Conservation (phyloP, 2,888 invertebrate species). For the Teleogryllus oceanicus region DNA sequence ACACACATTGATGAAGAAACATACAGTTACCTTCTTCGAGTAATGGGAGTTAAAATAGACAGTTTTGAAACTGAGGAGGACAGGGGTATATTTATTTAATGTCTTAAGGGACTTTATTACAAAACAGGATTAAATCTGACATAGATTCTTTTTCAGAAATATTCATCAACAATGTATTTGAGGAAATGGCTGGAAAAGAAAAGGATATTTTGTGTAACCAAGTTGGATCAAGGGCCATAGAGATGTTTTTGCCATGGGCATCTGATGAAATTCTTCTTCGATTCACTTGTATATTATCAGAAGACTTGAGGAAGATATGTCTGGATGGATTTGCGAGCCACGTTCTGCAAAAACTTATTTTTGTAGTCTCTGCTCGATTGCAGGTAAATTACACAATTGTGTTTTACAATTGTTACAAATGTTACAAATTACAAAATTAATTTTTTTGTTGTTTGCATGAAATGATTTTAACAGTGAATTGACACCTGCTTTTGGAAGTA, state of each 20-base stretch:
- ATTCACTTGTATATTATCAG: slow-evolving; percentile 60
- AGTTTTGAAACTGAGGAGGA: slow-evolving; percentile 69
- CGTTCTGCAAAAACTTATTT: slow-evolving; percentile 68
- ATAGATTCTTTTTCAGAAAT: slow-evolving; percentile 50
- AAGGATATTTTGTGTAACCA: slow-evolving; percentile 73
- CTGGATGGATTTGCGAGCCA: slow-evolving; percentile 76
- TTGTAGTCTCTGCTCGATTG: slow-evolving; percentile 35
- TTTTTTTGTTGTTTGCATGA: too few relatives aligned
- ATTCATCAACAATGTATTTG: slow-evolving; percentile 72
- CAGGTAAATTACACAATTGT: slow-evolving; percentile 35
- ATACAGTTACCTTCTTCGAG: slow-evolving; percentile 72
- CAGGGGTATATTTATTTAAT: slow-evolving; percentile 54
- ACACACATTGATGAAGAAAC: slow-evolving; percentile 67
- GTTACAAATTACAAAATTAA: too few relatives aligned
- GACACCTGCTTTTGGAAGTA: too few relatives aligned
- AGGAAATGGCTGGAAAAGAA: slow-evolving; percentile 67
- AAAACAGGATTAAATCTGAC: too few relatives aligned
- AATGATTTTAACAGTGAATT: too few relatives aligned
- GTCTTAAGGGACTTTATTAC: too few relatives aligned
- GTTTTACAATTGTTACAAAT: too few relatives aligned
- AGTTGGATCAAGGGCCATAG: slow-evolving; percentile 72
- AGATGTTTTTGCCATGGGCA: slow-evolving; percentile 68
- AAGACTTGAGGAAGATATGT: slow-evolving; percentile 66
- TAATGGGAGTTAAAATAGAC: slow-evolving; percentile 66
- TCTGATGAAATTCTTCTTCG: slow-evolving; percentile 60